phyloP scores from a whole-genome alignment of 1,140 invertebrate species.

The Ips nitidus region DNA sequence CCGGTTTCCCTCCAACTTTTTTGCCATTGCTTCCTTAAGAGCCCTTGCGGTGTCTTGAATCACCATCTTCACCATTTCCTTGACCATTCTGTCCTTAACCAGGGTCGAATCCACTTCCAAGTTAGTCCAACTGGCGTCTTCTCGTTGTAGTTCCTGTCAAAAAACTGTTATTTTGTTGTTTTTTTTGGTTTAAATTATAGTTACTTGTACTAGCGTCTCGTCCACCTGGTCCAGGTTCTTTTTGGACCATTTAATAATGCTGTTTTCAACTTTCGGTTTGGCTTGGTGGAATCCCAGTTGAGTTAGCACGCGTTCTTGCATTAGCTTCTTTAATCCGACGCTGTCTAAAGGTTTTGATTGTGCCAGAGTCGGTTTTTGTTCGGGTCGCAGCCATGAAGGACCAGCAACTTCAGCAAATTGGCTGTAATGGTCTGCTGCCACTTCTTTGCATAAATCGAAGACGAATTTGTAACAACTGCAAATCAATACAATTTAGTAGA shows the following conservation, averaged over 20 bases:
- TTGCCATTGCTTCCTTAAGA: conserved; percentile 33
- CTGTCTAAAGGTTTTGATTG: conserved; percentile 53
- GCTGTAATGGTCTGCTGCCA: conserved; percentile 57
- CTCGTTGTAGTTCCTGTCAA: too few relatives aligned
- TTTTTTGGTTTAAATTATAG: too few relatives aligned
- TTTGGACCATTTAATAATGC: conserved; percentile 66
- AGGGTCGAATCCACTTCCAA: too few relatives aligned
- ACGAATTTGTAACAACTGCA: conserved; percentile 56
- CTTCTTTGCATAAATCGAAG: conserved; percentile 67
- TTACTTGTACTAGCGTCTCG: conserved; percentile 62
- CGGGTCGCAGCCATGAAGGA: conserved; percentile 58
- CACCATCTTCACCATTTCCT: too few relatives aligned
- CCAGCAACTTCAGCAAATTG: conserved; percentile 51
- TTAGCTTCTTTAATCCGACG: conserved; percentile 55
- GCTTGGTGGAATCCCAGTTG: conserved; percentile 60
- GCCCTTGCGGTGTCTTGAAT: conserved; percentile 61
- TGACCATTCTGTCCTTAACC: too few relatives aligned
- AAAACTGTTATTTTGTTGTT: too few relatives aligned
- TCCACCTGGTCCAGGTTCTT: conserved; percentile 74
- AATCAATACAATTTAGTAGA: too few relatives aligned
- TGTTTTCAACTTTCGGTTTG: conserved; percentile 58
- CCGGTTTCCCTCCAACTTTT: not conserved
- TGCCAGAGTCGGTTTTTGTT: conserved; percentile 51
- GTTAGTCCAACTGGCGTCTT: too few relatives aligned
- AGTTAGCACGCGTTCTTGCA: conserved; percentile 58